Evolutionary conservation across 2,888 invertebrate genomes (phyloP), one percentile per base, ranked within the genome.

Genomic region (Xanthia icteritia): DNA sequence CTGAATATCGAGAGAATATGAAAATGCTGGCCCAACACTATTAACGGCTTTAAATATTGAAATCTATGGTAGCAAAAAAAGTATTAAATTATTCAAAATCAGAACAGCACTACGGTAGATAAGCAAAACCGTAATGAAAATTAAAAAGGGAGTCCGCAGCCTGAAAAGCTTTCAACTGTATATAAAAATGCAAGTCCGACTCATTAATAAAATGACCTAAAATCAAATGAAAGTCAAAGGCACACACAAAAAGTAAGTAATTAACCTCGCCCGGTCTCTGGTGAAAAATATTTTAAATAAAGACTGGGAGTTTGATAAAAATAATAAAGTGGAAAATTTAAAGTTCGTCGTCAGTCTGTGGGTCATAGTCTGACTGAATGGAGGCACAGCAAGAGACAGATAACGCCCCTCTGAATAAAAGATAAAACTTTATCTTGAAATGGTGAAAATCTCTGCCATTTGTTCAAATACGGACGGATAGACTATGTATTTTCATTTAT

Each of bases 381-480:
- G 79, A 73, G 79, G 76, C 66, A 83, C 58, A 73, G 61, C 60
- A 76, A 68, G 39, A 20, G 56, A 51, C 56, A 83, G 88, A 88
- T 88, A 88, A 81, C 86, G 81, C 69, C 81, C 76, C 72, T 73
- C 79, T 84, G 84, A 86, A 88, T 87, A 87, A 88, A 88, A 88
- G 86, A 88, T 87, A 87, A 88, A 88, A 86, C 82, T 87, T 88
- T 88, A 88, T 88, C 84, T 87, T 74, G 74, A 77, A 87, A 84
- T 82, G 82, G 78, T 81, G 86, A 79, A 83, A 86, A 88, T 88
- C 78, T 84, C 70, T 39, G 69, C 73, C 79, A 84, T 85, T 88
- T 81, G 83, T 81, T 84, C 71, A 82, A 79, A 83, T 72, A 80
- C 66, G 48, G 73, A 63, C 36, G 63, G 82, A 82, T 72, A 51